Base-by-base conservation (phyloP, 2,113 vertebrate species). In the Spermophilus dauricus region DNA sequence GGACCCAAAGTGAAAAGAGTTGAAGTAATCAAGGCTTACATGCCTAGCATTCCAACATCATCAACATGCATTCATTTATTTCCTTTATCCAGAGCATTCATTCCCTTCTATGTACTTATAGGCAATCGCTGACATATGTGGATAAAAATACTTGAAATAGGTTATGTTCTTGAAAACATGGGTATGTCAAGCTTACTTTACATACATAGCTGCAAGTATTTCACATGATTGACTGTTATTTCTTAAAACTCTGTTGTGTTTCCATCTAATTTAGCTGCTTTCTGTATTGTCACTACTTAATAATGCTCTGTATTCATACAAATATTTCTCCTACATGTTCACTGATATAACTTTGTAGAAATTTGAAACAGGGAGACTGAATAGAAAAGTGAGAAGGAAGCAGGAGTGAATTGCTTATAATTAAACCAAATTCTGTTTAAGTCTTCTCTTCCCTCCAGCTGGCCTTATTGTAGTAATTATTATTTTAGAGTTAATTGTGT, bases 391-490 rank as follows among this genome's bases (percentile, higher is more conserved):
- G 0, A 48, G 1, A 76, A 34, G 9, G 5, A 91, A 82, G 69
- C 34, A 83, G 61, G 22, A 91, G 48, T 80, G 34, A 84, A 88
- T 34, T 83, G 22, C 4, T 84, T 73, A 24, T 45, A 69, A 12
- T 7, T 77, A 84, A 65, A 63, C 0, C 70, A 22, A 96, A 51
- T 56, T 80, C 61, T 17, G 4, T 92, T 37, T 69, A 39, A 48
- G 34, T 81, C 17, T 69, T 77, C 30, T 45, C 7, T 90, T 4
- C 82, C 4, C 13, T 94, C 42, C 42, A 70, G 39, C 45, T 94
- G 51, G 53, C 61, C 90, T 86, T 78, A 69, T 89, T 75, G 39
- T 63, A 77, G 22, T 67, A 75, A 92, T 93, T 88, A 73, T 6
- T 1, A 73, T 58, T 93, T 81, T 85, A 72, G 37, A 85, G 58